Conservation (phyloP, 2,113 vertebrate species). For the Eurypyga helias region DNA sequence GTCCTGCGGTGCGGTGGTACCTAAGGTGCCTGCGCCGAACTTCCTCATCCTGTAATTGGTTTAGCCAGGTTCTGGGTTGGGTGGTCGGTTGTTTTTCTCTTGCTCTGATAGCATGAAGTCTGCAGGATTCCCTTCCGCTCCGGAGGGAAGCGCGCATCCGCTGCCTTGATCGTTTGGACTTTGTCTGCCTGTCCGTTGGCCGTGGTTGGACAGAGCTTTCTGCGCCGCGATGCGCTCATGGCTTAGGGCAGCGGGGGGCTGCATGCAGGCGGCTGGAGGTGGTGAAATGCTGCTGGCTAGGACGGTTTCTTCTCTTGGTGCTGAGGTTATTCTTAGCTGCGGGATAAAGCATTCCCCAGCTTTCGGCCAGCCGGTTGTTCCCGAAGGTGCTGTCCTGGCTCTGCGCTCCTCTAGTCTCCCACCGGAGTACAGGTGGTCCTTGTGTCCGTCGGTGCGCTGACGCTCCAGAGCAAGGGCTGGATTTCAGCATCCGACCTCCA, state of each 20-base stretch:
- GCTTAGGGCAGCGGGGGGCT: no score
- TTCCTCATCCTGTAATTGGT: neutral
- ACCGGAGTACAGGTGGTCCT: neutral
- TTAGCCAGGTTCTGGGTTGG: neutral
- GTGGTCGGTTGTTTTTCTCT: neutral
- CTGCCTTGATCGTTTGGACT: neutral
- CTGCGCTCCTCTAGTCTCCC: neutral
- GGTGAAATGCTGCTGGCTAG: neutral
- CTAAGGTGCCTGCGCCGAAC: neutral
- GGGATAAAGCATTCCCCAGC: neutral
- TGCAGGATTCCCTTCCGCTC: neutral
- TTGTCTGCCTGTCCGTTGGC: neutral
- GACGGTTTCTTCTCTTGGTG: neutral
- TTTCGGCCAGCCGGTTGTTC: neutral
- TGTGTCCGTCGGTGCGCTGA: neutral
- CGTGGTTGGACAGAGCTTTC: neutral
- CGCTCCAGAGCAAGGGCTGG: neutral
- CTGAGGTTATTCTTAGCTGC: neutral
- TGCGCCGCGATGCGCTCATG: accelerated
- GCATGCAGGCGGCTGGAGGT: neutral
- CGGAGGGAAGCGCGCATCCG: neutral
- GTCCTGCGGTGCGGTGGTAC: no score
- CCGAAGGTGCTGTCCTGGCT: neutral
- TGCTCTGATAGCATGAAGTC: neutral
- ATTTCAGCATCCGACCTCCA: neutral